Evolutionary conservation across 2,888 invertebrate species (phyloP).

Genomic region (Plagodis pulveraria): DNA sequence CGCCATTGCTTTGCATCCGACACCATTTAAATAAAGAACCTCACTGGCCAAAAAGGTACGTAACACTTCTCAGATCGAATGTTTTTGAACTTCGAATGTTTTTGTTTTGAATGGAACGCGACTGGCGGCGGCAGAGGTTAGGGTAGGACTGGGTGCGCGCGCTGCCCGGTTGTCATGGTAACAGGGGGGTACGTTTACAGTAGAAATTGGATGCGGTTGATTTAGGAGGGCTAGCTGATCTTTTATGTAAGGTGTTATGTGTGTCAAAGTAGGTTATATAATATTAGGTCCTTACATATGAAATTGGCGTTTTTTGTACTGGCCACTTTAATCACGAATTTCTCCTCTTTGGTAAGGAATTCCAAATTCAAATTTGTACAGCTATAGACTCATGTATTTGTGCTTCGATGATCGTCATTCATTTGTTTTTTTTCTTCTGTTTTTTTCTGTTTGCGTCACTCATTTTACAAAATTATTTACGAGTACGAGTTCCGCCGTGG

Average conservation of each 20-base stretch:
- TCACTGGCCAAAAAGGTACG: slow-evolving; percentile 14
- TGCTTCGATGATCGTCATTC: too few relatives aligned
- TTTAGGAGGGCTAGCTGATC: slow-evolving; percentile 6
- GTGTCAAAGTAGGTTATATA: too few relatives aligned
- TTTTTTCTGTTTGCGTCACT: too few relatives aligned
- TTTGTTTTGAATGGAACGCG: slow-evolving; percentile 55
- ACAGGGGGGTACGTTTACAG: slow-evolving; percentile 42
- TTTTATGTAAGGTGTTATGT: not conserved
- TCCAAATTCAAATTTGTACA: too few relatives aligned
- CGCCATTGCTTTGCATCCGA: slow-evolving; percentile 52
- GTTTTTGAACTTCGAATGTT: slow-evolving; percentile 33
- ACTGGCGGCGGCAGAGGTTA: slow-evolving; percentile 53
- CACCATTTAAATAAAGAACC: slow-evolving; percentile 33
- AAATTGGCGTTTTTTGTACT: too few relatives aligned
- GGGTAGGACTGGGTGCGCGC: slow-evolving; percentile 77
- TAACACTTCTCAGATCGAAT: slow-evolving; percentile 12
- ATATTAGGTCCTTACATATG: too few relatives aligned
- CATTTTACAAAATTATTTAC: too few relatives aligned
- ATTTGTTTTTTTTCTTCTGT: too few relatives aligned
- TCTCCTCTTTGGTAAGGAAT: too few relatives aligned
- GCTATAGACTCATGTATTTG: too few relatives aligned
- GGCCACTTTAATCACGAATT: too few relatives aligned
- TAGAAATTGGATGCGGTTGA: slow-evolving; percentile 15
- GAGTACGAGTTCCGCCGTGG: too few relatives aligned
- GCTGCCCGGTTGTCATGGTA: slow-evolving; percentile 68